Evolutionary conservation across 2,113 vertebrate genomes (phyloP), one percentile per base, ranked within the genome.

Genomic region (Neolamprologus devosi): DNA sequence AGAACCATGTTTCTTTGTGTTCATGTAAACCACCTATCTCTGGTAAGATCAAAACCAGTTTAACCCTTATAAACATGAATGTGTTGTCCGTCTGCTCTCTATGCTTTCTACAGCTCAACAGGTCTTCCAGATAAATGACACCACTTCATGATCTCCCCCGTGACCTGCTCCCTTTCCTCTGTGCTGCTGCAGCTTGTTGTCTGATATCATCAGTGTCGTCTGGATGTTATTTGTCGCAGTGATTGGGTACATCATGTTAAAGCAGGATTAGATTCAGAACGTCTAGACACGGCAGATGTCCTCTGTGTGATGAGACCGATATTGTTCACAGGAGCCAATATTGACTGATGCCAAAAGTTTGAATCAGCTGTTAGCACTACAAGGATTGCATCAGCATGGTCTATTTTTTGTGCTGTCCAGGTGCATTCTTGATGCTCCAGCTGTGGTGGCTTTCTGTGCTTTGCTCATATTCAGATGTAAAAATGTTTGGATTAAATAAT

Each of bases 191-290:
- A 7, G 68, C 83, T n/a, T 42, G 42, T 75, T 75, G 53, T 81
- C 57, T 83, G 35, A 30, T 42, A 13, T 65, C 78, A 84, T 60
- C 58, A 33, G 16, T n/a, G 54, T 51, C 60, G 55, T 92, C 90
- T 82, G 85, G 93, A 87, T 92, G 84, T 81, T 87, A 45, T 91
- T 92, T 91, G 87, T 90, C 60, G 5, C 30, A 8, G 16, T 84
- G 84, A 93, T 86, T 88, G 89, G 84, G 33, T 57, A 92, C 93
- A 92, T 86, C 9, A 19, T 93, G 93, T 90, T 89, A 90, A 87
- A 91, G 47, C 82, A 85, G 82, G 85, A 85, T 89, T 73, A 17
- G 30, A 90, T 84, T 87, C 45, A 19, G 12, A 73, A 57, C 5
- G 7, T 83, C 40, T 88, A 68, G 28, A 87, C 14, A 16, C 16